Base-by-base conservation (phyloP, 2,113 vertebrate species). In the Mionectes macconnelli region DNA sequence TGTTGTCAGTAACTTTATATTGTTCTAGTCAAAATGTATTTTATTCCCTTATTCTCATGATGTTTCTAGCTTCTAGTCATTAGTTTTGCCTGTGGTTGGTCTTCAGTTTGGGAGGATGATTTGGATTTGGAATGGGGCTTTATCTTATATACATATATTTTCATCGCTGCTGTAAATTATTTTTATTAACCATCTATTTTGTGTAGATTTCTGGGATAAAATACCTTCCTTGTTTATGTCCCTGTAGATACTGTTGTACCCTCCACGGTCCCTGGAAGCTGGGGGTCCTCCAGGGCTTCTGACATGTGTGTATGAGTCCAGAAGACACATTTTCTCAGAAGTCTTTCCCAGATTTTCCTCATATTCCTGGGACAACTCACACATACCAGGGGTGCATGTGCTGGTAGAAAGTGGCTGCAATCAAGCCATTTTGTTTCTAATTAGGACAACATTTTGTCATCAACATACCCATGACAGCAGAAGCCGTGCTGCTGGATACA, bases 41-140 rank as follows among this genome's bases (percentile, higher is more conserved):
- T 84, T 70, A 78, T 84, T 84, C 53, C 66, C 33, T 3, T 82
- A 28, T 68, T 84, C 84, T 87, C 93, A 27, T 60, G 64, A 57
- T 30, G 47, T 53, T 86, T 89, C 28, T 69, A 49, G 56, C n/a
- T 91, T 86, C 68, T 31, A 24, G 52, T 91, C 91, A 94, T 92
- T 95, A 96, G 76, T 64, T 94, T 82, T 96, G 40, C 18, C 93
- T 91, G 84, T 78, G 80, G 95, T 92, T 91, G 89, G 91, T 93
- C 91, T 89, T 84, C 66, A 44, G 17, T 4, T 89, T 49, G 63
- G 59, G 33, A 87, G 73, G 52, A 37, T 35, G 33, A 49, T 52
- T 74, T 92, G 63, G 39, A 42, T 87, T 85, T 52, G 56, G 31
- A 78, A 72, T 23, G 40, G 18, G 20, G 2, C 89, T 87, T 91